Evolutionary conservation across 2,888 invertebrate species (phyloP).

Genomic region (Protophormia terraenovae): DNA sequence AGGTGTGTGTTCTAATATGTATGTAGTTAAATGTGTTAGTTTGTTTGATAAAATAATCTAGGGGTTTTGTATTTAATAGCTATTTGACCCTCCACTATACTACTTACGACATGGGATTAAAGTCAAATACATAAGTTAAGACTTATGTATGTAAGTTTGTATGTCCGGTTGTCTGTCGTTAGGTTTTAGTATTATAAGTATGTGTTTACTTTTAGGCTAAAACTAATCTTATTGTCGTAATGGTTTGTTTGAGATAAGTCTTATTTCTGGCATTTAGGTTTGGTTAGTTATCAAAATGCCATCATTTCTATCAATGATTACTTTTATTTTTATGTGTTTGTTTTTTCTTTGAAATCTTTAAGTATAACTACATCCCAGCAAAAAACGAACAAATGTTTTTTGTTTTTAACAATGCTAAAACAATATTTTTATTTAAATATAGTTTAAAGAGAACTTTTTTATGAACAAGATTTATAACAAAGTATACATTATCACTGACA

Average conservation of each 20-base stretch:
- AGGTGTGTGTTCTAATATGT: neutral
- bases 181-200: neutral
- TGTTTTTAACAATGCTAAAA: no score
- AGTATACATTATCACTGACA: no score
- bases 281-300: conserved; percentile 61
- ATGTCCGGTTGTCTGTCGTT: neutral
- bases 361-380: no score
- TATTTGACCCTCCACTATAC: conserved; percentile 26
- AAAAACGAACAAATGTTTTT: no score
- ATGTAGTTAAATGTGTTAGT: neutral
- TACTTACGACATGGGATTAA: neutral
- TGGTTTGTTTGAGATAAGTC: conserved; percentile 43
- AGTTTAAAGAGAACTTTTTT: no score
- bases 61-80: conserved; percentile 17
- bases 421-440: no score
- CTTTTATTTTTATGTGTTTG: neutral
- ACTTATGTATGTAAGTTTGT: neutral
- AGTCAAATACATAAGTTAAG: conserved; percentile 4
- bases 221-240: conserved; percentile 39
- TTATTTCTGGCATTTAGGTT: conserved; percentile 29
- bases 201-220: conserved; percentile 37
- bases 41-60: neutral
- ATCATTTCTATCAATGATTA: conserved; percentile 52
- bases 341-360: neutral
- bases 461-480: no score